These are phyloP conservation scores for Fukomys damarensis DNA, from an alignment of 2,113 vertebrate genomes.

Conservation along the genomic window DNA sequence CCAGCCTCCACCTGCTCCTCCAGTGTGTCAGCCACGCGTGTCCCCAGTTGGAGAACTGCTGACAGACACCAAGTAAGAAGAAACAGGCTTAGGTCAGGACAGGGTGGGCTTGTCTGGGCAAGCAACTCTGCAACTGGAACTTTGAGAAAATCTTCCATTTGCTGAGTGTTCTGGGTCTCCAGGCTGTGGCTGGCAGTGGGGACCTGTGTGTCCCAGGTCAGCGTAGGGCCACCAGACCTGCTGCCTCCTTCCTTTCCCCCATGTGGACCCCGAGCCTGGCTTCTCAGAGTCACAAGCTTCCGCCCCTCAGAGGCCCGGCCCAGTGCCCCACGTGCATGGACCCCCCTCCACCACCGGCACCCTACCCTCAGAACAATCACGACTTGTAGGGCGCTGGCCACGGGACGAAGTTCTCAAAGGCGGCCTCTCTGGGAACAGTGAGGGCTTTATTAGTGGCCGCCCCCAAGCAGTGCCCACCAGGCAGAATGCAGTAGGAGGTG, in stretches of 20 bases:
- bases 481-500: not conserved
- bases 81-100: not conserved
- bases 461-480: not conserved
- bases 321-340: rapidly evolving
- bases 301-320: not conserved
- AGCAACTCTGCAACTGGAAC: not conserved
- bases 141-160: not conserved
- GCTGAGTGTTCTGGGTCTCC: not conserved
- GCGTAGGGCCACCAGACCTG: not conserved
- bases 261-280: rapidly evolving
- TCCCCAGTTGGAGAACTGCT: not conserved
- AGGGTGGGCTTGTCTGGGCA: not conserved
- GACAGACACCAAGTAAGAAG: not conserved
- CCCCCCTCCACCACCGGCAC: not conserved
- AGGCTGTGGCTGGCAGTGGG: not conserved
- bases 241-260: not conserved
- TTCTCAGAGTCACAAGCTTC: too few species aligned
- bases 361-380: not conserved
- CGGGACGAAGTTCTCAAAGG: not conserved
- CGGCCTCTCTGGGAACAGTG: not conserved
- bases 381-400: not conserved
- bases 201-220: not conserved
- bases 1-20: not conserved
- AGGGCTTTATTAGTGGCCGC: not conserved
- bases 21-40: not conserved